A percentile compares a stretch with the other conserved stretches of the same genome.
These are phyloP conservation scores for Crotalus tigris DNA, from an alignment of 2,113 vertebrate genomes.

Conservation along the genomic window DNA sequence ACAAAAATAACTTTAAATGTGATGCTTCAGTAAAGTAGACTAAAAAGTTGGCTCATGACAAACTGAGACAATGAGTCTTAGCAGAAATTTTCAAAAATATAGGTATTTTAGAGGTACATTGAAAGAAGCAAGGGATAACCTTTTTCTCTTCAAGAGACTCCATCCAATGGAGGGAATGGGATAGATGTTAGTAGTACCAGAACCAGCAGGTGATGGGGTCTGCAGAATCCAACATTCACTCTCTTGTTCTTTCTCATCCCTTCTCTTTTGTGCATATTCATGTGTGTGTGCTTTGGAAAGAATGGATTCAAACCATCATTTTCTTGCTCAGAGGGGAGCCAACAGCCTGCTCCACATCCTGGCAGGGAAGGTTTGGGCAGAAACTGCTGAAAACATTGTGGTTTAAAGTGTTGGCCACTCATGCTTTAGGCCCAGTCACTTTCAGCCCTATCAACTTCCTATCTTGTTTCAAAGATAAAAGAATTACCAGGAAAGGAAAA, in stretches of 20 bases:
- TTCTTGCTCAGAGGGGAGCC: not conserved
- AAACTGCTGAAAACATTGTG: no score
- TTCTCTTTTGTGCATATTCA: not conserved
- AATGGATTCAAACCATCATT: not conserved
- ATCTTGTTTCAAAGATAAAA: not conserved
- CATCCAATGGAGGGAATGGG: not conserved
- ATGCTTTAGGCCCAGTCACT: not conserved
- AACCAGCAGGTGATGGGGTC: not conserved
- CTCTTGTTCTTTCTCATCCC: not conserved
- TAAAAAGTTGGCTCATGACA: rapidly evolving
- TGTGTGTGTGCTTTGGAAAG: not conserved
- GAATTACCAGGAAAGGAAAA: not conserved
- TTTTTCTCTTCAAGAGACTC: not conserved
- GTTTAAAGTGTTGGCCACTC: not conserved
- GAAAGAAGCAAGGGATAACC: not conserved
- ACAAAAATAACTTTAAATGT: not conserved
- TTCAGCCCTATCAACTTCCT: not conserved
- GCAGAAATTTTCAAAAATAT: not conserved
- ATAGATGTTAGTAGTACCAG: not conserved
- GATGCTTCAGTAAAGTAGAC: not conserved
- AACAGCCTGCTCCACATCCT: no score
- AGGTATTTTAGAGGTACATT: not conserved
- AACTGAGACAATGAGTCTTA: not conserved
- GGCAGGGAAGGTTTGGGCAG: not conserved
- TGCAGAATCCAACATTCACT: not conserved